Base-by-base conservation (phyloP, 2,113 vertebrate species). In the Pterocles gutturalis region DNA sequence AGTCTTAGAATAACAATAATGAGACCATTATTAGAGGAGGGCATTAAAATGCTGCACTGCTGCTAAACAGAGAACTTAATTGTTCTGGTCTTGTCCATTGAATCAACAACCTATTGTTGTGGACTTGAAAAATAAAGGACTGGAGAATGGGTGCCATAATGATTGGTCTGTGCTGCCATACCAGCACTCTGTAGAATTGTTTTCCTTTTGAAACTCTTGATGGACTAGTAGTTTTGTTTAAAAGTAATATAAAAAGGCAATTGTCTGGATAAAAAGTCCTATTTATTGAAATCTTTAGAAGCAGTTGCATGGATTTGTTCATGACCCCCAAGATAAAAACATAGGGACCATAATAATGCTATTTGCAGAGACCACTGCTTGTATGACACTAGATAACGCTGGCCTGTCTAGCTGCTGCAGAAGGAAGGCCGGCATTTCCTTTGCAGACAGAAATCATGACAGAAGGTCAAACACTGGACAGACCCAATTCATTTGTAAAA, bases 41-140 rank as follows among this genome's bases (percentile, higher is more conserved):
- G 99, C 99, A 99, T 99, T 99, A 99, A 99, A 99, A 99, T 97
- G 97, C 98, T 98, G 98, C 98, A 97, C 98, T 98, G 98, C 98
- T 98, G 98, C 98, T 98, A 99, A 99, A 99, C 99, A 99, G 98
- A 99, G 98, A 98, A 98, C 98, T 98, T 99, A 99, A 99, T 99
- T 99, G 99, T 99, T 99, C 98, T 98, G 98, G 98, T 98, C 99
- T 99, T 99, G 99, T 99, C 98, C 98, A 99, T 99, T 99, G 99
- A 99, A 99, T 99, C 99, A 99, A 99, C 99, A 99, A 99, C 98
- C 99, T 99, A 99, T 99, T 99, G 99, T 99, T 98, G 98, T 98
- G 96, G 98, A 98, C 99, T 99, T 99, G 99, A 99, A 98, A 99
- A 99, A 99, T 99, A 99, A 99, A 98, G 98, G 98, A 98, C 98